phyloP scores from a whole-genome alignment of 2,797 vertebrate species.

The Enteromius fasciolatus region DNA sequence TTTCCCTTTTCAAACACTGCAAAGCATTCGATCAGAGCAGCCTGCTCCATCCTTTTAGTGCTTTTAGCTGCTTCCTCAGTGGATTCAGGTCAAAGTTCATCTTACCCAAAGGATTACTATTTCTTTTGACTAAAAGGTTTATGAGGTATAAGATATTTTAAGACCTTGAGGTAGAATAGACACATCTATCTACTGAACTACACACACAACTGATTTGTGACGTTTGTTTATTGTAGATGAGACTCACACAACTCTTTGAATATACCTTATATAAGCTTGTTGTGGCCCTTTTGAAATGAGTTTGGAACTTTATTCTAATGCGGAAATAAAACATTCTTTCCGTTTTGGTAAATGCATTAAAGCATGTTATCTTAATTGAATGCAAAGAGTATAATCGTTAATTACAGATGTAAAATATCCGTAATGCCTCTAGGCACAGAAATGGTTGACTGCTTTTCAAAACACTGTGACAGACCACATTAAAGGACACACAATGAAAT shows the following conservation, averaged over 20 bases:
- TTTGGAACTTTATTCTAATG: not conserved
- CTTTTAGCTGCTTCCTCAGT: not conserved
- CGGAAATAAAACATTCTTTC: not conserved
- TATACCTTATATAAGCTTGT: not conserved
- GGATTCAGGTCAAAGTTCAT: not conserved
- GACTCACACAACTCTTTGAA: not conserved
- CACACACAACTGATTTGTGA: not conserved
- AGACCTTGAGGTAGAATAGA: not conserved
- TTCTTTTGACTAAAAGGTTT: not conserved
- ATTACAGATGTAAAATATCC: not conserved
- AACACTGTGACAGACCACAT: not conserved
- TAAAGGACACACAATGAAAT: not conserved
- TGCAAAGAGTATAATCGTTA: not conserved
- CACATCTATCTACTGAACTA: not conserved
- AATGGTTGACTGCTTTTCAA: not conserved
- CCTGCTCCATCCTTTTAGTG: not conserved
- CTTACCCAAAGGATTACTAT: not conserved
- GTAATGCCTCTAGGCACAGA: not conserved
- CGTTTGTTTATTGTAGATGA: not conserved
- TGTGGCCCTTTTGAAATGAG: not conserved
- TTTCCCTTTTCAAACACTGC: not conserved
- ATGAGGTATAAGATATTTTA: not conserved
- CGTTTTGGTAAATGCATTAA: not conserved
- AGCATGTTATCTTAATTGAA: not conserved
- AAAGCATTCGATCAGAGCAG: not conserved